Base-by-base conservation (phyloP, 53 echinoderm and acorn worm genomes). In the Paracentrotus lividus region DNA sequence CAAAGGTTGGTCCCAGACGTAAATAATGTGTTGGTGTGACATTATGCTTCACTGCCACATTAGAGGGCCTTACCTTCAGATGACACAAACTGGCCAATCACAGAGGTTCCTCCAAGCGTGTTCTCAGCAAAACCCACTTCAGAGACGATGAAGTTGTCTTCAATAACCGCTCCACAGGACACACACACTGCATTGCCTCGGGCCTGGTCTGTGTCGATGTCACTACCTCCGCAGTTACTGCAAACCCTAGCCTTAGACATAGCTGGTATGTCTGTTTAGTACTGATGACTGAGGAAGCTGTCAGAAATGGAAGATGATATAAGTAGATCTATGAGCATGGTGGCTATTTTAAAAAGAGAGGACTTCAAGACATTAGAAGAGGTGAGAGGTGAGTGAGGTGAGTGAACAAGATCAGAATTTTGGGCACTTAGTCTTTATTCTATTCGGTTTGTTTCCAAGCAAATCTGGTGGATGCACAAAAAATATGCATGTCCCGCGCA, bases 1-100 rank as follows among this genome's bases (percentile, higher is more conserved):
- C n/a, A n/a, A n/a, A n/a, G n/a, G n/a, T n/a, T n/a, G n/a, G n/a
- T n/a, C n/a, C n/a, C n/a, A n/a, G n/a, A n/a, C n/a, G n/a, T n/a
- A n/a, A n/a, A n/a, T n/a, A n/a, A n/a, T n/a, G n/a, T n/a, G n/a
- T n/a, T n/a, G n/a, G n/a, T n/a, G n/a, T n/a, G n/a, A n/a, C n/a
- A n/a, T n/a, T n/a, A n/a, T n/a, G n/a, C n/a, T n/a, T n/a, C n/a
- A n/a, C n/a, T n/a, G n/a, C n/a, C n/a, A n/a, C n/a, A n/a, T n/a
- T n/a, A n/a, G n/a, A n/a, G n/a, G n/a, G n/a, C n/a, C n/a, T 85
- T 94, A 98, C 98, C 98, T 95, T 98, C 98, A 8, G 97, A 93
- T 1, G 98, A 95, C n/a, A 98, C 98, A 96, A 97, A 98, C 86
- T 98, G 98, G 16, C 98, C 98, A 88, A 98, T 96, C 55, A 98